A percentile compares a stretch with the other conserved stretches of the same genome.
phyloP scores from a whole-genome alignment of 2,113 vertebrate species.

The Paralichthys olivaceus region DNA sequence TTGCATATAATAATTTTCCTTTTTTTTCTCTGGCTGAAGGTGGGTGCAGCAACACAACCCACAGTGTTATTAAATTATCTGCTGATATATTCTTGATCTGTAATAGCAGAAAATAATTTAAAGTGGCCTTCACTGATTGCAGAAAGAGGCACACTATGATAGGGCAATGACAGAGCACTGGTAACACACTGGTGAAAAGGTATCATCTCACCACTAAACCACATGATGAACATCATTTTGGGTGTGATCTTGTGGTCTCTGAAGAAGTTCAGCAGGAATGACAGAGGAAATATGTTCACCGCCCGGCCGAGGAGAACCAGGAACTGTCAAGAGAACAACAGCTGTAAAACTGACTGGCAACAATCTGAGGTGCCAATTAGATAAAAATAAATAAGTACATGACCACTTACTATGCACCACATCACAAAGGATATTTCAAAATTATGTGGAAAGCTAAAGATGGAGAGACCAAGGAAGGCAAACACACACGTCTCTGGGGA shows the following conservation, averaged over 20 bases:
- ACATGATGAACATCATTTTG: slow-evolving; percentile 99
- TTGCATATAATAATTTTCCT: too few relatives aligned
- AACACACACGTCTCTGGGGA: slow-evolving; percentile 97
- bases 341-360: neutral
- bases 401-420: slow-evolving; percentile 96
- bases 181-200: neutral
- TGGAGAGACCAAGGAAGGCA: slow-evolving; percentile 97
- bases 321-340: slow-evolving; percentile 79
- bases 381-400: neutral
- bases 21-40: too few relatives aligned
- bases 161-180: neutral
- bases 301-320: slow-evolving; percentile 94
- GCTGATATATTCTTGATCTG: too few relatives aligned
- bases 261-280: slow-evolving; percentile 97
- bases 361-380: neutral
- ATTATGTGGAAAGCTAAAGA: slow-evolving; percentile 99
- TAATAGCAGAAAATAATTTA: too few relatives aligned
- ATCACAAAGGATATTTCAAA: slow-evolving; percentile 99
- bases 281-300: slow-evolving; percentile 96
- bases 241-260: slow-evolving; percentile 99
- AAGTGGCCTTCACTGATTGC: neutral
- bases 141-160: neutral
- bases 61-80: too few relatives aligned
- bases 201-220: slow-evolving; percentile 94
- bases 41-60: too few relatives aligned